Percentiles rank a stretch among this genome's conserved stretches.
Evolutionary conservation across 2,113 vertebrate genomes (phyloP).

Genomic region (Pseudorhombus dupliciocellatus): DNA sequence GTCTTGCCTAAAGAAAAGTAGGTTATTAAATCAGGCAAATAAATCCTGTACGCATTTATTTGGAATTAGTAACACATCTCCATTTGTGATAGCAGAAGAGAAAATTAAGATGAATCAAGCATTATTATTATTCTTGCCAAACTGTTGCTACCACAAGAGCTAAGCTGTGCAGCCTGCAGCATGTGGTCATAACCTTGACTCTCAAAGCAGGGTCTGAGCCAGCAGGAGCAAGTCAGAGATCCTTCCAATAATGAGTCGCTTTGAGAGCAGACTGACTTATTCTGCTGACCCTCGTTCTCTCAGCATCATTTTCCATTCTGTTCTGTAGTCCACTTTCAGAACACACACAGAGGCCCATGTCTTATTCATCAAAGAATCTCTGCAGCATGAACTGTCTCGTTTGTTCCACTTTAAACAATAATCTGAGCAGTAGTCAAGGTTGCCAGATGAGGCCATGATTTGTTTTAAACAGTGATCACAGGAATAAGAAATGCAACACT

Average conservation of each 20-base stretch:
- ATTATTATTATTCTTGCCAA: background rate
- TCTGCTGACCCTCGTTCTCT: conserved; percentile 4
- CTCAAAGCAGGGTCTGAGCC: background rate
- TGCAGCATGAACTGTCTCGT: background rate
- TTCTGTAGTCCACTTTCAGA: background rate
- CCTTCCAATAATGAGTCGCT: conserved; percentile 8
- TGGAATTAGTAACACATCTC: too few species aligned
- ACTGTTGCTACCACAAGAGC: background rate
- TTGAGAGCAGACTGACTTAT: background rate
- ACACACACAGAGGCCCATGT: background rate
- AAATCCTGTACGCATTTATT: too few species aligned
- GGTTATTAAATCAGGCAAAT: too few species aligned
- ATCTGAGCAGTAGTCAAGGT: background rate
- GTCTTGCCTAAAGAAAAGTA: too few species aligned
- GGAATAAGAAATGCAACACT: background rate
- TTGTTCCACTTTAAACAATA: too few species aligned
- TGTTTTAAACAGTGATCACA: background rate
- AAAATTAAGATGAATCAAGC: background rate
- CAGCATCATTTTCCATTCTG: background rate
- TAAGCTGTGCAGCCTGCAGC: background rate
- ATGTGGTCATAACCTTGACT: background rate
- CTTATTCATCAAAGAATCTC: background rate
- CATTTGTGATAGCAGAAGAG: too few species aligned
- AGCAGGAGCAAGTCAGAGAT: background rate
- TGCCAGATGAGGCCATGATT: background rate